These are phyloP conservation scores for Heterodera filipjevi DNA, from an alignment of 2,888 invertebrate genomes.

Conservation along the genomic window DNA sequence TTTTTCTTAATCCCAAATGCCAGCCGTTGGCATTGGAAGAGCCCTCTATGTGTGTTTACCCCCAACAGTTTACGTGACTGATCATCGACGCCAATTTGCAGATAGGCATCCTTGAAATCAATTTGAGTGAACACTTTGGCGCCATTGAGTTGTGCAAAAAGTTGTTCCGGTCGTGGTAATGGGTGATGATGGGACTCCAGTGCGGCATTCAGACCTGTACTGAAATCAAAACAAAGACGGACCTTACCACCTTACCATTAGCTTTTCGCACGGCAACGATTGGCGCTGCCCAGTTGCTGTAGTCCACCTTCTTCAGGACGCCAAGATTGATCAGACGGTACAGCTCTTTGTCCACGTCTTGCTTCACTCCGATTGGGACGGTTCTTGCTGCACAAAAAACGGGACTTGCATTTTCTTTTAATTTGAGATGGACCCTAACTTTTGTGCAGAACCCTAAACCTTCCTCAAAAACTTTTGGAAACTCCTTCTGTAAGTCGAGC, in stretches of 20 bases:
- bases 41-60: conserved; percentile 49
- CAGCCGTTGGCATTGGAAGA: conserved; percentile 45
- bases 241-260: conserved; percentile 38
- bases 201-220: conserved; percentile 41
- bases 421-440: conserved; percentile 33
- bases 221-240: conserved; percentile 46
- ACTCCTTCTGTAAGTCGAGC: neutral
- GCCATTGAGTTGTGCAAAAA: conserved; percentile 43
- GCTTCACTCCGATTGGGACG: conserved; percentile 39
- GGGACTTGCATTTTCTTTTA: conserved; percentile 40
- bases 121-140: conserved; percentile 43
- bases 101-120: conserved; percentile 49
- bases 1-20: conserved; percentile 52
- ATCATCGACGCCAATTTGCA: conserved; percentile 42
- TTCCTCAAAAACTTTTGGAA: conserved; percentile 23
- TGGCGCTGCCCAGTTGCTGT: conserved; percentile 48
- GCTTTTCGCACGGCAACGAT: conserved; percentile 44
- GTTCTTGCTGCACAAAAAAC: conserved; percentile 42
- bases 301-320: conserved; percentile 36
- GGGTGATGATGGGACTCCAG: conserved; percentile 46
- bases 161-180: conserved; percentile 46
- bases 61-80: conserved; percentile 36
- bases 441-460: conserved; percentile 37
- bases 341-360: conserved; percentile 41
- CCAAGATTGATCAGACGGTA: conserved; percentile 37